Conservation (phyloP, 2,113 vertebrate genomes). For the Campylomormyrus numenius region DNA sequence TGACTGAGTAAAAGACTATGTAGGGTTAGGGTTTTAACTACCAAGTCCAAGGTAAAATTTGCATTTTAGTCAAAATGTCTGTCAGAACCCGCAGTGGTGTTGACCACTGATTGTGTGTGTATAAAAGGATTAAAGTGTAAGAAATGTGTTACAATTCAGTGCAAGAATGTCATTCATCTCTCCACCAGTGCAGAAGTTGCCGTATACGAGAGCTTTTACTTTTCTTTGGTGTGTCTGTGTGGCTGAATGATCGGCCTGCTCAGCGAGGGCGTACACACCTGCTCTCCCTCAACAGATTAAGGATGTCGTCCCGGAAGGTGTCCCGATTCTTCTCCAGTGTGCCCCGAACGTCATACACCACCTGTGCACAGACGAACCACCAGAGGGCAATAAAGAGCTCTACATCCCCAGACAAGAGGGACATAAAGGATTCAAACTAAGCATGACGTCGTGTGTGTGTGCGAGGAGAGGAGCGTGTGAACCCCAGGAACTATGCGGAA, state of each 20-base stretch:
- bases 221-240: not conserved
- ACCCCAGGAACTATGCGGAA: not conserved
- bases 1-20: not conserved
- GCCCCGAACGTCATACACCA: slow-evolving; percentile 89
- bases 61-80: not conserved
- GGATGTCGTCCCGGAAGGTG: slow-evolving; percentile 88
- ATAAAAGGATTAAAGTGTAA: not conserved
- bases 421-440: not conserved
- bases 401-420: not conserved
- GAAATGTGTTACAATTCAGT: not conserved
- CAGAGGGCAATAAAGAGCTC: slow-evolving; percentile 25
- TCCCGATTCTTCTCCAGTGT: slow-evolving; percentile 95
- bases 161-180: not conserved
- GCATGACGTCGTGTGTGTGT: not conserved
- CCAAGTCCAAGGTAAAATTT: not conserved
- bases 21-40: not conserved
- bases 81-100: not conserved
- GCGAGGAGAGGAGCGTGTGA: not conserved
- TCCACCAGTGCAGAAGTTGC: not conserved
- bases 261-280: slow-evolving; percentile 53
- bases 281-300: slow-evolving; percentile 89
- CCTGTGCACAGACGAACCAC: slow-evolving; percentile 59
- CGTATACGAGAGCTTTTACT: not conserved
- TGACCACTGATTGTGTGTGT: not conserved
- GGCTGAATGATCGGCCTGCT: not conserved